Evolutionary conservation across 2,113 vertebrate species (phyloP), one percentile per base, ranked within the genome.

Genomic region (Protobothrops flavoviridis): DNA sequence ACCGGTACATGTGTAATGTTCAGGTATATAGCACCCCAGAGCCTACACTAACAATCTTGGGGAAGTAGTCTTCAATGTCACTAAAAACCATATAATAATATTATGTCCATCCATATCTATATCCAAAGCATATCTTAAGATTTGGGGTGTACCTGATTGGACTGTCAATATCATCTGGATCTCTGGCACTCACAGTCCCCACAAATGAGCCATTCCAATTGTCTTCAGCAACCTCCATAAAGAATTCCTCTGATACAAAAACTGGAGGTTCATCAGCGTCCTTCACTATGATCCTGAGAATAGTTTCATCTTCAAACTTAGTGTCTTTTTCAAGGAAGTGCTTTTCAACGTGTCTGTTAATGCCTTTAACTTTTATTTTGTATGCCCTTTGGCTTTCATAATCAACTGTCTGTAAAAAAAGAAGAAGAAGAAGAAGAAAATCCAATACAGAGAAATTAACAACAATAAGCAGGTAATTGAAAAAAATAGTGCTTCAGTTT

Each of bases 221-320:
- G 26, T 96, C 99, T 96, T 99, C 99, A 3, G 87, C 20, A 92
- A 98, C 95, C 81, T 98, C 98, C 98, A 99, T 99, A 29, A 98
- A 24, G 9, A 99, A 99, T 90, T 93, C 89, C 0, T 97, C 93
- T 0, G 61, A 93, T 2, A 96, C 95, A 94, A 99, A 99, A 91
- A 98, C 95, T 0, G 99, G 99, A n/a, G 99, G 98, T 90, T 99
- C 99, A 48, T 99, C 98, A 39, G 98, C 98, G 39, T 99, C 98
- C 88, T 97, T 95, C 93, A 99, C 98, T 1, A 96, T 96, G 48
- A 99, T 96, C 97, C 98, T 99, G 45, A 99, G 95, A n/a, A 97
- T 96, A 0, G 99, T 98, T 92, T 96, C 97, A 92, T 99, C 99
- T 52, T 95, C 96, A 94, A 98, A 98, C 10, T 29, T 90, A 69